phyloP scores from a whole-genome alignment of 1,140 invertebrate species.

The Metaphire vulgaris region DNA sequence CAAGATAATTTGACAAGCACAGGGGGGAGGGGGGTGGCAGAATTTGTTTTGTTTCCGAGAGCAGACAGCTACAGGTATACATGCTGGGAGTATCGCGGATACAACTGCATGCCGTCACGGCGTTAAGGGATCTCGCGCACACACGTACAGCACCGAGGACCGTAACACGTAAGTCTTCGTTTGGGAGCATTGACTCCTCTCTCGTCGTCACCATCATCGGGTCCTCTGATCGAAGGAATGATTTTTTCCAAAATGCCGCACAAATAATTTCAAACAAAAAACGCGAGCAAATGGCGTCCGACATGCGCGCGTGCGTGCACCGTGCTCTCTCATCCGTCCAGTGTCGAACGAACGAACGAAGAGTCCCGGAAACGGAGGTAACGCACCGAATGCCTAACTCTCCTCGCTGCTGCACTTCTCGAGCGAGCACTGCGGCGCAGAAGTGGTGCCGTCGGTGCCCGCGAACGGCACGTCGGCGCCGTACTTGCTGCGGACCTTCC shows the following conservation, averaged over 20 bases:
- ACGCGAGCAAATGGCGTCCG: background rate
- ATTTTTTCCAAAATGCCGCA: background rate
- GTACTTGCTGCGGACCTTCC: constrained; percentile 51
- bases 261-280: background rate
- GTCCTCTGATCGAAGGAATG: too few relatives aligned
- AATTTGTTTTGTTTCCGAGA: too few relatives aligned
- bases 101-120: too few relatives aligned
- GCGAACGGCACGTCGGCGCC: constrained; percentile 44
- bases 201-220: too few relatives aligned
- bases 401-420: constrained; percentile 28
- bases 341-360: background rate
- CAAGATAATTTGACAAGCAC: too few relatives aligned
- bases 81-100: too few relatives aligned
- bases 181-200: too few relatives aligned
- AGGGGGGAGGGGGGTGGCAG: too few relatives aligned
- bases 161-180: too few relatives aligned
- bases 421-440: constrained; percentile 5
- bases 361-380: background rate
- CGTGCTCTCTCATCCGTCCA: background rate
- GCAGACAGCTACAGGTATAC: too few relatives aligned
- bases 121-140: too few relatives aligned
- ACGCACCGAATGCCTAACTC: constrained; percentile 14
- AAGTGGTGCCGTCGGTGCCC: constrained; percentile 4
- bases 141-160: too few relatives aligned
- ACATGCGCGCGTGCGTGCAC: background rate